Evolutionary conservation across 2,113 vertebrate genomes (phyloP).

Genomic region (Aldabrachelys gigantea): DNA sequence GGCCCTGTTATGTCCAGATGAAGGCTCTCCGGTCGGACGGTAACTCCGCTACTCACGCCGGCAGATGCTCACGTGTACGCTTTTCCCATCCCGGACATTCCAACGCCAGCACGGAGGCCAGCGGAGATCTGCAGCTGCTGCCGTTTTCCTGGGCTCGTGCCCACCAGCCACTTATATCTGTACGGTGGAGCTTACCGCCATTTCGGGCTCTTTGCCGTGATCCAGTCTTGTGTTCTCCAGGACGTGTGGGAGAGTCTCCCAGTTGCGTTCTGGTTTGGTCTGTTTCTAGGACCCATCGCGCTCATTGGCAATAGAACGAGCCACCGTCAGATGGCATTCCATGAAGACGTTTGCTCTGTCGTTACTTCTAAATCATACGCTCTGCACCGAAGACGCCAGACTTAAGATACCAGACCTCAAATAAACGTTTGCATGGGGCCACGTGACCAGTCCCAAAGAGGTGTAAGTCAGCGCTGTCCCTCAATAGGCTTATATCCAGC

Average conservation of each 20-base stretch:
- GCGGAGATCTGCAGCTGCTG: background rate
- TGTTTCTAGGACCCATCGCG: background rate
- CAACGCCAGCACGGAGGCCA: background rate
- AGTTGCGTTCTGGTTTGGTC: no score
- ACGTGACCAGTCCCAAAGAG: background rate
- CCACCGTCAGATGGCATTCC: background rate
- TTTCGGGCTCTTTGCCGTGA: accelerated
- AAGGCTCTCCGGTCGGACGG: background rate
- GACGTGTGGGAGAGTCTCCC: background rate
- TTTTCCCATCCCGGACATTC: background rate
- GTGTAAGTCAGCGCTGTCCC: background rate
- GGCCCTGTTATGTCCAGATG: accelerated
- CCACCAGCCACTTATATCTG: background rate
- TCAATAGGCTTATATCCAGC: background rate
- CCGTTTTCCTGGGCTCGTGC: accelerated
- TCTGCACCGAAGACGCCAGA: background rate
- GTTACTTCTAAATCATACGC: accelerated
- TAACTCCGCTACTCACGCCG: background rate
- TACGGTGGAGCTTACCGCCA: accelerated
- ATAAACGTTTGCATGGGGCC: background rate
- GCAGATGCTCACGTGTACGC: background rate
- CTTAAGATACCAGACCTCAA: background rate
- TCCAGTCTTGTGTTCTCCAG: background rate
- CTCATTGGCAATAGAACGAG: background rate
- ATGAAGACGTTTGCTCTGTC: background rate